These are phyloP conservation scores for Geophilus truncorum DNA, from an alignment of 2,888 invertebrate genomes.

Conservation along the genomic window DNA sequence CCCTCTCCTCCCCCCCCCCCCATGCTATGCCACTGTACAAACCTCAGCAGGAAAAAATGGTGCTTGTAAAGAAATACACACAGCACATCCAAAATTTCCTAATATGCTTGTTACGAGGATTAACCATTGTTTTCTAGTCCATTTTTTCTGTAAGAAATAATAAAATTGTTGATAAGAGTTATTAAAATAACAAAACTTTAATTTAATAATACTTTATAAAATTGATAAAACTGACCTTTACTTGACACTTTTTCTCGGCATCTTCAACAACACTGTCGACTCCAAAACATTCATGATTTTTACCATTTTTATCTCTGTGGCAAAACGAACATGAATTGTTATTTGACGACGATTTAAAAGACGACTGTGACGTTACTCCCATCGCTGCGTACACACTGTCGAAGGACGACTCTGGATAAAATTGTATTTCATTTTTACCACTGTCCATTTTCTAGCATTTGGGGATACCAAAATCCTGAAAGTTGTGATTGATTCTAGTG, in stretches of 20 bases:
- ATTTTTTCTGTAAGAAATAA: conserved; percentile 43
- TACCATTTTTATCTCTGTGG: not conserved
- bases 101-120: conserved; percentile 71
- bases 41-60: conserved; percentile 82
- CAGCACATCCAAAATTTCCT: conserved; percentile 76
- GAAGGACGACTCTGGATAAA: not conserved
- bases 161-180: not conserved
- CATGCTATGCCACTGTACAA: too few relatives aligned
- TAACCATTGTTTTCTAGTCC: conserved; percentile 59
- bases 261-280: not conserved
- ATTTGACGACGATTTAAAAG: not conserved
- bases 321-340: not conserved
- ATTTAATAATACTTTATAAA: too few relatives aligned
- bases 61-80: conserved; percentile 77
- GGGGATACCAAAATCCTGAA: too few relatives aligned
- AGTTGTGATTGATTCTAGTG: too few relatives aligned
- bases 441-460: not conserved
- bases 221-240: not conserved
- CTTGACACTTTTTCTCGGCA: not conserved
- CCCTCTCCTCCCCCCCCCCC: too few relatives aligned
- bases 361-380: not conserved
- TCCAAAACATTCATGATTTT: not conserved
- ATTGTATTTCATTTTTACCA: not conserved
- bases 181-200: not conserved
- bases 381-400: not conserved